A percentile compares a stretch with the other conserved stretches of the same genome.
Evolutionary conservation across 2,888 invertebrate species (phyloP).

Genomic region (Cotesia congregata): DNA sequence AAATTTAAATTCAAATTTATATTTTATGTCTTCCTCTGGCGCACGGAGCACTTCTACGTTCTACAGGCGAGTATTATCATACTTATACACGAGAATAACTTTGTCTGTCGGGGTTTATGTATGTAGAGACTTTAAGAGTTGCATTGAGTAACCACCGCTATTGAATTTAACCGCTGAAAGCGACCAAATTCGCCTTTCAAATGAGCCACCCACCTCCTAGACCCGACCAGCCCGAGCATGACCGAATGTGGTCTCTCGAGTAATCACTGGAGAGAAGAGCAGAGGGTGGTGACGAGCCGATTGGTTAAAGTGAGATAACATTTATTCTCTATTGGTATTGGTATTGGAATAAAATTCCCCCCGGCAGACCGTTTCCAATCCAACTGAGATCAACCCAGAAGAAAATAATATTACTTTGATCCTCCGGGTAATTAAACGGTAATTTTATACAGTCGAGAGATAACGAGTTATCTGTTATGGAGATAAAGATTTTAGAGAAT

Average conservation of each 20-base stretch:
- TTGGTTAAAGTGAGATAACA: constrained; percentile 2
- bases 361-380: neutral
- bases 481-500: too few species aligned
- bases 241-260: constrained; percentile 3
- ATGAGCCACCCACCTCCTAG: constrained; percentile 39
- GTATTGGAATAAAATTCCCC: constrained; percentile 22
- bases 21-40: neutral
- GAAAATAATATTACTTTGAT: neutral
- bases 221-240: neutral
- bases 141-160: constrained; percentile 33
- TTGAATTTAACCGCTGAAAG: constrained; percentile 46
- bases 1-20: constrained; percentile 1
- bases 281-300: constrained; percentile 31
- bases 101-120: neutral
- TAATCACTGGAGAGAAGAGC: constrained; percentile 47
- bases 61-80: neutral
- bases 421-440: neutral
- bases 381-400: constrained; percentile 8
- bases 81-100: neutral
- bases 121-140: neutral
- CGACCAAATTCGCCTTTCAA: constrained; percentile 48
- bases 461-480: too few species aligned
- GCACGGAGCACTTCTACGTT: too few species aligned
- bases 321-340: constrained; percentile 14
- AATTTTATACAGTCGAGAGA: neutral